Evolutionary conservation across 2,797 vertebrate genomes (phyloP), one percentile per base, ranked within the genome.

Genomic region (Pangasius larnaudii): DNA sequence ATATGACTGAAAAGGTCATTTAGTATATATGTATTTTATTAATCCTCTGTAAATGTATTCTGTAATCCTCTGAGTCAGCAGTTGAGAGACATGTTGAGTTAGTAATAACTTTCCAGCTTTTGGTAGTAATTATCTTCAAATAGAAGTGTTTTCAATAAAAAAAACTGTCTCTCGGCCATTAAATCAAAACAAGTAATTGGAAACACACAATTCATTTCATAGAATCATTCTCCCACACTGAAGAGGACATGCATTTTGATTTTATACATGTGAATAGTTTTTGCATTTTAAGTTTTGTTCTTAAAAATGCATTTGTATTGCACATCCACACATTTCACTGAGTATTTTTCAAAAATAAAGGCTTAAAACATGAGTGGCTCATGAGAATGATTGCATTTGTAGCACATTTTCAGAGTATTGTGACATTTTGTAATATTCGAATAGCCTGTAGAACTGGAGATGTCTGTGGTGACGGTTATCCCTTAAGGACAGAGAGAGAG

Each of bases 81-180:
- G 92, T 93, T 94, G 93, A 94, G 92, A 91, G 89, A 92, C 85
- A 88, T 89, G 89, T 89, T 72, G 89, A 81, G 79, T 87, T 85
- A 88, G 92, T 94, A 95, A 94, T 93, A 94, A 95, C 92, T 93
- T 91, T 90, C 89, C 85, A 84, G 80, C 94, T 95, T 95, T 96
- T 95, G 94, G 95, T 93, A 95, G 95, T 96, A 95, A 96, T 96
- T 95, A 96, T 95, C 93, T 92, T 88, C 90, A 91, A 93, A 93
- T 90, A 90, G 92, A 93, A 93, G 91, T 92, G 91, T 94, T 92
- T 92, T 93, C 91, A 94, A 94, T 93, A 93, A 94, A 95, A 93
- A 94, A 94, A 92, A 87, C 46, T 19, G 94, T 94, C 94, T 95
- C 92, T 93, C 90, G 93, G 91, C 93, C 93, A 92, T 93, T 94